Percentiles rank a stretch among this genome's conserved stretches.
These are phyloP conservation scores for Rhynchopsitta pachyrhyncha DNA, from an alignment of 2,113 vertebrate genomes.

Conservation along the genomic window DNA sequence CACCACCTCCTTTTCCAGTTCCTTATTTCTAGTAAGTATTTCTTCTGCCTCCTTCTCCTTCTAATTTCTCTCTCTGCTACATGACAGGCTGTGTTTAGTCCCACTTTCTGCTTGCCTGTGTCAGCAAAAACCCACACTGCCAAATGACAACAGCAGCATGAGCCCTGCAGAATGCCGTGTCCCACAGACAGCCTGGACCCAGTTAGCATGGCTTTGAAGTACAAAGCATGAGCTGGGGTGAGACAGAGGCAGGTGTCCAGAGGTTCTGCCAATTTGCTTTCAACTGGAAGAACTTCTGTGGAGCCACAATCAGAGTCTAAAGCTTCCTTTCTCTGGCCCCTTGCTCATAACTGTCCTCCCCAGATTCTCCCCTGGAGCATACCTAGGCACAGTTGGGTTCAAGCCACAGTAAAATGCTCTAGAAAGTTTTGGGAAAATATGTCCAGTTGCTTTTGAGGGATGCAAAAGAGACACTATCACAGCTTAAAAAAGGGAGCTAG, in stretches of 20 bases:
- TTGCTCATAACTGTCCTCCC: not conserved
- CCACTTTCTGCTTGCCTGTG: not conserved
- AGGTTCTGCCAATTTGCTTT: not conserved
- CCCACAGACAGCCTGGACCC: not conserved
- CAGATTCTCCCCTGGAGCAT: not conserved
- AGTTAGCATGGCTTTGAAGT: not conserved
- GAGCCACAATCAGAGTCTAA: not conserved
- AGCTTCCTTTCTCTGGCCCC: not conserved
- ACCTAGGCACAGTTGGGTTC: not conserved
- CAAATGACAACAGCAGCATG: fast-evolving
- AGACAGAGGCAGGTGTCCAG: not conserved
- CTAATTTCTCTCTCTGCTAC: not conserved
- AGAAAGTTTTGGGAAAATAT: not conserved
- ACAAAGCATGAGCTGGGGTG: not conserved
- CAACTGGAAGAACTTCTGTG: not conserved
- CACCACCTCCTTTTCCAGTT: not conserved
- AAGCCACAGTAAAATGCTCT: not conserved
- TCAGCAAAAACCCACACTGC: not conserved
- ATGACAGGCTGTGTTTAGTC: not conserved
- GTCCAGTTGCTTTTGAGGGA: not conserved
- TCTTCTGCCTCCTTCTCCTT: not conserved
- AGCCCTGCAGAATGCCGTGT: not conserved
- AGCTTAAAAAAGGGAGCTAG: not conserved
- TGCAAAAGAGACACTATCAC: not conserved
- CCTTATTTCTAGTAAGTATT: not conserved